Evolutionary conservation across 2,113 vertebrate genomes (phyloP), one percentile per base, ranked within the genome.

Genomic region (Amphiprion percula): DNA sequence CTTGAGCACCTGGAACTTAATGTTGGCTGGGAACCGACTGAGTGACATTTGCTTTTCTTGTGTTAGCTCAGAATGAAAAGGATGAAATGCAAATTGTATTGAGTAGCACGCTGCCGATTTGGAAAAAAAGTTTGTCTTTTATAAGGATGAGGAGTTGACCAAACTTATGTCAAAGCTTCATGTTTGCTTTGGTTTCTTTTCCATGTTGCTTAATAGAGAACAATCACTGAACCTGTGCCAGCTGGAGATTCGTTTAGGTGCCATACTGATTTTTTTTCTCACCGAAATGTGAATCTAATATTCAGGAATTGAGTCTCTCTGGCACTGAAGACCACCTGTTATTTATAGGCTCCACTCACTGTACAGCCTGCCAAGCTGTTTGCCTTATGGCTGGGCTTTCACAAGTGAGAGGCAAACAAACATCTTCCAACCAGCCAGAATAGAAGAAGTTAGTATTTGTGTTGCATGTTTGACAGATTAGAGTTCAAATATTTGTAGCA

Each of bases 271-370:
- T n/a, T 55, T 72, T 64, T 54, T 75, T 84, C 73, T 79, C 68
- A 76, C 72, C 5, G 60, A 84, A 28, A 82, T 90, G 89, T 86
- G 83, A 90, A 83, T 82, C 59, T 70, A 84, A 87, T 79, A 66
- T 86, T 90, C 23, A 81, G 65, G 64, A 79, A 58, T 58, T 63
- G 46, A 55, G 61, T 90, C 70, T 79, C 74, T 53, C 30, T 73
- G 68, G 72, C 64, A 24, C 77, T 71, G 39, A 75, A 84, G 65
- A 77, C 89, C 83, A 88, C 88, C 85, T 91, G 92, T 89, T 91
- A 79, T 87, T 87, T 80, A 74, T 83, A 12, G 58, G 64, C 33
- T 79, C 46, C 56, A 21, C n/a, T 83, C 53, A 73, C 73, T 74
- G 62, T 67, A 21, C 65, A 64, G n/a, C 62, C 85, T 68, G 69